Evolutionary conservation across 2,113 vertebrate species (phyloP).

Genomic region (Ciconia boyciana): DNA sequence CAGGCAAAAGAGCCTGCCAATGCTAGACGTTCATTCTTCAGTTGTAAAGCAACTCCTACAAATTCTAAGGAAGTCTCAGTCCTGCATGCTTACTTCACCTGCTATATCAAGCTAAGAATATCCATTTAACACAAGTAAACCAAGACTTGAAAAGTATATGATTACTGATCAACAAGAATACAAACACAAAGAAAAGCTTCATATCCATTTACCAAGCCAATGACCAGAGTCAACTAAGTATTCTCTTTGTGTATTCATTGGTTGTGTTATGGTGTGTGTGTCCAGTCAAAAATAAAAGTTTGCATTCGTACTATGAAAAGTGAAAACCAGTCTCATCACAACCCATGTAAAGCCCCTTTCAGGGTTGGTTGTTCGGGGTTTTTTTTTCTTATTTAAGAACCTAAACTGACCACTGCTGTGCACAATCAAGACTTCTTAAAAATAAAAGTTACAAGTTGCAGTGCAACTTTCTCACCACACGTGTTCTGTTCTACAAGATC

Average conservation of each 20-base stretch:
- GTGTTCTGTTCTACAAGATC: neutral
- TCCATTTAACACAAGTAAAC: neutral
- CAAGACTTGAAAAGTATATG: neutral
- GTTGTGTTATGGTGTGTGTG: neutral
- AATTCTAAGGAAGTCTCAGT: neutral
- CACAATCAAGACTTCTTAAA: neutral
- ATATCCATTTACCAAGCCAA: neutral
- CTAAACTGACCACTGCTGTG: neutral
- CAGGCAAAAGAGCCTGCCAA: neutral
- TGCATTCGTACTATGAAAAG: neutral
- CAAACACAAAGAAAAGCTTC: neutral
- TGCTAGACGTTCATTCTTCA: neutral
- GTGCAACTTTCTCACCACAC: neutral
- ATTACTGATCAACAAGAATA: neutral
- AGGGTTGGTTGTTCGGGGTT: neutral
- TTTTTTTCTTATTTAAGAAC: neutral
- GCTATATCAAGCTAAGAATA: neutral
- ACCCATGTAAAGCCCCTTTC: neutral
- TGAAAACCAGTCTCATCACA: neutral
- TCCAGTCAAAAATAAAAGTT: neutral
- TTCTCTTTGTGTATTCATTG: neutral
- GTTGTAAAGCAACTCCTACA: neutral
- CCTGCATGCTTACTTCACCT: neutral
- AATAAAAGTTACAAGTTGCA: neutral
- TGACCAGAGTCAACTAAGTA: neutral